These are phyloP conservation scores for Allacma fusca DNA, from an alignment of 2,888 invertebrate species.

Conservation along the genomic window DNA sequence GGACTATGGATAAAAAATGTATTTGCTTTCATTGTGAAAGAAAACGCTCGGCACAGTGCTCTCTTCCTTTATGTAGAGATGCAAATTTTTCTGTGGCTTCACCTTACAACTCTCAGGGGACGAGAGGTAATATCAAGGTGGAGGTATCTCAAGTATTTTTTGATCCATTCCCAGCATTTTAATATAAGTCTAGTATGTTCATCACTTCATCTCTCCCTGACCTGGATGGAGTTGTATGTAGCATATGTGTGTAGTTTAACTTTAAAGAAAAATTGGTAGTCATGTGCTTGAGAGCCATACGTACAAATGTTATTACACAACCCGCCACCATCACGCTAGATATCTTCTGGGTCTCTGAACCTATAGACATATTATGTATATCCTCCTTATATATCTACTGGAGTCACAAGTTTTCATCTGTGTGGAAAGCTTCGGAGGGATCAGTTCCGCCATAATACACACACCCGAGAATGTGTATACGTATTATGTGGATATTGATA, in stretches of 20 bases:
- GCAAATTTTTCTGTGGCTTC: constrained; percentile 16
- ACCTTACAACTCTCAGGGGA: constrained; percentile 1
- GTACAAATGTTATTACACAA: no score
- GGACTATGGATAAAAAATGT: not conserved
- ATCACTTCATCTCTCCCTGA: constrained; percentile 5
- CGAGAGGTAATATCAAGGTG: constrained; percentile 1
- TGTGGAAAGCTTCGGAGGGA: not conserved
- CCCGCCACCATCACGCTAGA: no score
- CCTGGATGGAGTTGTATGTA: not conserved
- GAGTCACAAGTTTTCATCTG: no score
- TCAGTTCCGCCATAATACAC: not conserved
- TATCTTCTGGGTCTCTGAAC: no score
- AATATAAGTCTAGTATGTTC: not conserved
- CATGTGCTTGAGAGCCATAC: not conserved
- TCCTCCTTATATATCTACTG: no score
- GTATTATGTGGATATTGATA: not conserved
- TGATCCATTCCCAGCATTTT: not conserved
- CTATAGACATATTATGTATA: no score
- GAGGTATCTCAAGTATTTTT: constrained; percentile 1
- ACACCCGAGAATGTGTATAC: not conserved
- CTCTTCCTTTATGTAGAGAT: not conserved
- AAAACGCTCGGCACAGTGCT: not conserved
- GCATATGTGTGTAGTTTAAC: not conserved
- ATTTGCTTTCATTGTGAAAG: constrained; percentile 5
- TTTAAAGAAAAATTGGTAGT: not conserved